These are phyloP conservation scores for Procambarus clarkii DNA, from an alignment of 1,140 invertebrate genomes.

Conservation along the genomic window DNA sequence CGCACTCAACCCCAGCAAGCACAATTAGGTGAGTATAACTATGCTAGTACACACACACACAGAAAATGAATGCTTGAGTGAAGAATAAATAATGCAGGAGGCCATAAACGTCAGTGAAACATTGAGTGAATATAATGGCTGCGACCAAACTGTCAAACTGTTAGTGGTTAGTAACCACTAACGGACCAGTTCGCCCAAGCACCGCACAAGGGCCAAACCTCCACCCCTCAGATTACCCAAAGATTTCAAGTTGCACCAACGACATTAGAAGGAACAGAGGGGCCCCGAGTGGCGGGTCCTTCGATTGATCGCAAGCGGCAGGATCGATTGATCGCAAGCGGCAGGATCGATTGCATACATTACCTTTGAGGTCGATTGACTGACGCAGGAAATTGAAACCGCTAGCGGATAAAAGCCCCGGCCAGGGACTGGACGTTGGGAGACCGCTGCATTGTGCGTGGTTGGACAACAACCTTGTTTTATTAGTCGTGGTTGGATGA, in stretches of 20 bases:
- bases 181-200: background rate
- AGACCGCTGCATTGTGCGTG: background rate
- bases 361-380: slow-evolving; percentile 2
- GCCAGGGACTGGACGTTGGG: slow-evolving; percentile 15
- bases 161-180: background rate
- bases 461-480: background rate
- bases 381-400: slow-evolving; percentile 17
- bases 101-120: background rate
- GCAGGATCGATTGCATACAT: slow-evolving; percentile 17
- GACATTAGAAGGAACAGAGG: background rate
- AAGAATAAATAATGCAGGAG: background rate
- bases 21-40: no score
- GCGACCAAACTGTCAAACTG: background rate
- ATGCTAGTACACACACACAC: background rate
- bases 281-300: no score
- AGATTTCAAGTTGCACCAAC: background rate
- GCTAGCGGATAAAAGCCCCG: no score
- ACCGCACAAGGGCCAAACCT: background rate
- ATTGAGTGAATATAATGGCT: background rate
- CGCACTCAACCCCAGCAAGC: no score
- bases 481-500: background rate
- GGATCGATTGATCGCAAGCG: slow-evolving; percentile 19
- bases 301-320: no score
- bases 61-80: background rate
- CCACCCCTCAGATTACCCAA: background rate